These are phyloP conservation scores for Drosophila melanosoma DNA, from an alignment of 2,888 invertebrate genomes.

Conservation along the genomic window DNA sequence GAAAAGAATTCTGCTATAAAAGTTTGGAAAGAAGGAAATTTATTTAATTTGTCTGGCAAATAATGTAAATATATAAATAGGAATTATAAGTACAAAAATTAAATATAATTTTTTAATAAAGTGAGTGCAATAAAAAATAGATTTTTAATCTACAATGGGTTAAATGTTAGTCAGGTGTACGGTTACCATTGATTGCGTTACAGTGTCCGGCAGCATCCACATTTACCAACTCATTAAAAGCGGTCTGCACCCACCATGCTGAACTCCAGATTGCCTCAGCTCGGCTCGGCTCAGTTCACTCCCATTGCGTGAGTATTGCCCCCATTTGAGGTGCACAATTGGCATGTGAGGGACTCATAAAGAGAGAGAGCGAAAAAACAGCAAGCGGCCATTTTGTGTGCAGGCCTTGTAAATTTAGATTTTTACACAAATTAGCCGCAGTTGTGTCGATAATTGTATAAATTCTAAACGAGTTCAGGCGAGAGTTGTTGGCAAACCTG, in stretches of 20 bases:
- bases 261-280: conserved; percentile 8
- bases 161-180: conserved; percentile 77
- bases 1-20: background rate
- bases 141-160: conserved; percentile 35
- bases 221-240: conserved; percentile 77
- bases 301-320: conserved; percentile 64
- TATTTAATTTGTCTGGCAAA: background rate
- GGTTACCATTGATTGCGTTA: conserved; percentile 65
- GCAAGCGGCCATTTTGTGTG: conserved; percentile 68
- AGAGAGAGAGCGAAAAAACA: conserved; percentile 35
- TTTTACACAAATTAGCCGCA: conserved; percentile 70
- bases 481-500: conserved; percentile 63
- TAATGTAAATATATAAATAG: background rate
- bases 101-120: background rate
- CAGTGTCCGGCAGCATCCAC: conserved; percentile 40
- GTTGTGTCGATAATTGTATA: conserved; percentile 50
- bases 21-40: background rate
- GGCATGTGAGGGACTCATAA: conserved; percentile 68
- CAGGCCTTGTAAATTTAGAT: conserved; percentile 57
- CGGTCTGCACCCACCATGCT: conserved; percentile 67
- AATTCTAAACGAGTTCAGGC: conserved; percentile 66
- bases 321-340: conserved; percentile 42
- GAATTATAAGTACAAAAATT: background rate
- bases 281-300: conserved; percentile 1
- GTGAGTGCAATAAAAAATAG: background rate